These are phyloP conservation scores for Xylota segnis DNA, from an alignment of 2,888 invertebrate species.

Conservation along the genomic window DNA sequence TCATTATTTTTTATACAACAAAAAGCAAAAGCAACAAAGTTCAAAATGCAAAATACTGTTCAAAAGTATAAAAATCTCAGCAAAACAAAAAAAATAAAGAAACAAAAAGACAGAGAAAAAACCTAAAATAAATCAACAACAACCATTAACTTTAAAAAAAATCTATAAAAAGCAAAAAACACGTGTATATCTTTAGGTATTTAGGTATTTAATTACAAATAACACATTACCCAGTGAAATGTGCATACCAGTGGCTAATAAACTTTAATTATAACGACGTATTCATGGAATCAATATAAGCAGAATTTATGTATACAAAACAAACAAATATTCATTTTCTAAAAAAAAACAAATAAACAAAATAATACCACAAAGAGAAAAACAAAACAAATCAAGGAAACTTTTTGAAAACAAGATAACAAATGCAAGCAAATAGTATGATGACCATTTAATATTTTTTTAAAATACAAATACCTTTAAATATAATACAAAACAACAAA, in stretches of 20 bases:
- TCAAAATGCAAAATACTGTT: slow-evolving; percentile 84
- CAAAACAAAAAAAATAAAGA: no score
- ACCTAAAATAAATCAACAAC: slow-evolving; percentile 44
- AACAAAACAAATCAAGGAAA: background rate
- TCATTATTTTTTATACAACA: slow-evolving; percentile 75
- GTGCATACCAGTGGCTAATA: slow-evolving; percentile 51
- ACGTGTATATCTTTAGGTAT: slow-evolving; percentile 30
- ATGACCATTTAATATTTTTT: slow-evolving; percentile 66
- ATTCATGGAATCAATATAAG: slow-evolving; percentile 22
- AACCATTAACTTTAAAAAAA: slow-evolving; percentile 51
- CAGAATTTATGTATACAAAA: slow-evolving; percentile 61
- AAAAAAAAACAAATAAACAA: slow-evolving; percentile 17
- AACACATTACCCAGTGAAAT: slow-evolving; percentile 18
- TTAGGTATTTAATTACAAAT: slow-evolving; percentile 50
- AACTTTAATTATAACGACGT: slow-evolving; percentile 35
- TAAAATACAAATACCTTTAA: slow-evolving; percentile 62
- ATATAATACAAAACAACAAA: slow-evolving; percentile 54
- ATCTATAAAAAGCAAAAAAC: slow-evolving; percentile 44
- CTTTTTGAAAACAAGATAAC: slow-evolving; percentile 37
- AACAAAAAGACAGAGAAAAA: slow-evolving; percentile 36
- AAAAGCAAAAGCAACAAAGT: slow-evolving; percentile 79
- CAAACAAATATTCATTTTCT: slow-evolving; percentile 23
- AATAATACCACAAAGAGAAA: slow-evolving; percentile 5
- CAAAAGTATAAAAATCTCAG: slow-evolving; percentile 80
- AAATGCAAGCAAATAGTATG: slow-evolving; percentile 56